Evolutionary conservation across 2,888 invertebrate species (phyloP), one percentile per base, ranked within the genome.

Genomic region (Idaea dimidiata): DNA sequence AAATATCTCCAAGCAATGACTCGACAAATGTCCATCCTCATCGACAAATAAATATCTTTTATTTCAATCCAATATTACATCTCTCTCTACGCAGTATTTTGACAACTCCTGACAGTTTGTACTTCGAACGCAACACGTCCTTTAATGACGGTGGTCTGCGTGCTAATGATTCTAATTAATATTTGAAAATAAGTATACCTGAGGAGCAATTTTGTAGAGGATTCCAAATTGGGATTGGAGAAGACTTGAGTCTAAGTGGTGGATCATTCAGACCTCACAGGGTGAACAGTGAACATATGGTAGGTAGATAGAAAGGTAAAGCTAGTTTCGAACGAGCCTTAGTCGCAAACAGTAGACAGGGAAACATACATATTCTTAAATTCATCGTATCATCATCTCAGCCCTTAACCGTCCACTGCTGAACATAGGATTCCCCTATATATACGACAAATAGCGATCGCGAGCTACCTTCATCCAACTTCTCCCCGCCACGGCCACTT

Each of bases 91-190:
- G 61, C 66, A 69, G 77, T 87, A 82, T 88, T 88, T 85, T 88
- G 87, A 88, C 87, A 87, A 77, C 70, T 66, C 72, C 69, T 88
- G 89, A 88, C 90, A 89, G 90, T 84, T 57, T 60, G 64, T 59
- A 66, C 62, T 84, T 57, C 61, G 64, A 60, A 66, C 62, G 64
- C 43, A 43, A 43, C 43, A 43, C 43, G 14, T 43, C 43, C 14
- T 8, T 14, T 43, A 66, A 72, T 71, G 53, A 61, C 58, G 58
- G 67, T 69, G 65, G 70, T 70, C 65, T 67, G 68, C 72, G 69
- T 70, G 66, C 65, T 67, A 69, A 69, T 71, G 68, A 68, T 68
- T 70, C 70, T 70, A 70, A 70, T 74, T 66, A 65, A 56, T 31
- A 62, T 61, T 61, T 66, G 67, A 68, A 66, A 66, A 63, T 68